phyloP scores from a whole-genome alignment of 1,140 invertebrate genomes.

The Chrysopa pallens region DNA sequence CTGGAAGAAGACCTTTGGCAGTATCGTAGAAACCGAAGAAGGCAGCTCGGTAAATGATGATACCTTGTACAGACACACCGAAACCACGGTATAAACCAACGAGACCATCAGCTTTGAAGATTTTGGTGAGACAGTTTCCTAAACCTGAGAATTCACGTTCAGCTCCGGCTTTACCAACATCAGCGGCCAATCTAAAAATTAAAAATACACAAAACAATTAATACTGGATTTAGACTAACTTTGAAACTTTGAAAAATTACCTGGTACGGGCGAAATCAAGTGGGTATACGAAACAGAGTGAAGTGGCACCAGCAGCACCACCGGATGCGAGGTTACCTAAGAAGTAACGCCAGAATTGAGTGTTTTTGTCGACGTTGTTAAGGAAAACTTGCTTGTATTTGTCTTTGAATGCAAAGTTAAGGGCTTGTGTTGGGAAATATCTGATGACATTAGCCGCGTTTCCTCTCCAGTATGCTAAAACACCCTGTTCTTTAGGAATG shows the following conservation, averaged over 20 bases:
- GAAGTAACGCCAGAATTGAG: slow-evolving; percentile 76
- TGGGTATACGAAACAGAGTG: slow-evolving; percentile 89
- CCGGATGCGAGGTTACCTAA: slow-evolving; percentile 77
- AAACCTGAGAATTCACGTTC: slow-evolving; percentile 71
- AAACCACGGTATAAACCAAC: slow-evolving; percentile 79
- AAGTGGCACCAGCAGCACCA: slow-evolving; percentile 86
- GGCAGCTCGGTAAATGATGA: slow-evolving; percentile 72
- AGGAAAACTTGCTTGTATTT: slow-evolving; percentile 73
- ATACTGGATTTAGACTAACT: neutral
- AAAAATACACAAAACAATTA: slow-evolving; percentile 5
- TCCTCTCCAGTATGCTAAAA: slow-evolving; percentile 78
- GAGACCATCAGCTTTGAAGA: slow-evolving; percentile 65
- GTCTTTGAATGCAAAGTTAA: slow-evolving; percentile 94
- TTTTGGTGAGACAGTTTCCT: slow-evolving; percentile 66
- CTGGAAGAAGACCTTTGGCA: slow-evolving; percentile 70
- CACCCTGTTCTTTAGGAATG: slow-evolving; percentile 73
- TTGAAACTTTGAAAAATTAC: slow-evolving; percentile 20
- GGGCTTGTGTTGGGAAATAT: slow-evolving; percentile 89
- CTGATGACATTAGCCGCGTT: slow-evolving; percentile 84
- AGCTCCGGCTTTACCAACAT: slow-evolving; percentile 55
- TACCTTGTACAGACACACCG: slow-evolving; percentile 76
- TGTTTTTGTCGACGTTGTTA: slow-evolving; percentile 71
- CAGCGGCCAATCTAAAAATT: slow-evolving; percentile 49
- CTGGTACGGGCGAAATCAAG: slow-evolving; percentile 89
- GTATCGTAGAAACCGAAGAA: slow-evolving; percentile 92